Evolutionary conservation across 2,113 vertebrate species (phyloP), one percentile per base, ranked within the genome.

Genomic region (Tragulus kanchil): DNA sequence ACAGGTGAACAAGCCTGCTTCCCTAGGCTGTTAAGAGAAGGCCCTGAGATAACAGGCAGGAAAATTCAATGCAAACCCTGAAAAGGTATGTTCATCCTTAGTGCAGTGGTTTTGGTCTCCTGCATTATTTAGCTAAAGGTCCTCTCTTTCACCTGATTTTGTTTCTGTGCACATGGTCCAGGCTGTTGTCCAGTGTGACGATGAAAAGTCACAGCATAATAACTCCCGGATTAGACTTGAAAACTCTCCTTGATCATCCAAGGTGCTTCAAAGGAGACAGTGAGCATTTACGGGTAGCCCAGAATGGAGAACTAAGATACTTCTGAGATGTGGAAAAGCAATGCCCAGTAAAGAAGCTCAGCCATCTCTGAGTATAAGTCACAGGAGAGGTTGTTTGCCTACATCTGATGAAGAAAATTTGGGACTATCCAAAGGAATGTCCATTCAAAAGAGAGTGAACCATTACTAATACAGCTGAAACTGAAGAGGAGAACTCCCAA

Each of bases 81-180:
- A 54, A 21, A 81, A 67, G 21, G 12, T 45, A 84, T 85, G 64
- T 61, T 58, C 71, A 67, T 50, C n/a, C 36, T 90, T 81, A 31
- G n/a, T 54, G 31, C 23, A 48, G 4, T 64, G 42, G 52, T 73
- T 85, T 95, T 95, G 52, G n/a, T 69, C 82, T 71, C 75, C 77
- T 94, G 77, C 86, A 87, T 85, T 69, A 79, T 25, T 59, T 45
- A 36, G 73, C n/a, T 88, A 85, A 86, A 26, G 69, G 25, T 71
- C 52, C 48, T 88, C 88, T 28, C 61, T 89, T 88, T 78, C 12
- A 65, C 19, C 78, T 84, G 78, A 86, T 61, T 90, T 96, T 92
- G 36, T 64, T 71, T 85, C 89, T 77, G 11, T 93, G 69, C 90
- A 52, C 6, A 4, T 50, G 71, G 45, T 21, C 54, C 50, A 50